phyloP scores from a whole-genome alignment of 2,113 vertebrate genomes.

The Tupaia chinensis region DNA sequence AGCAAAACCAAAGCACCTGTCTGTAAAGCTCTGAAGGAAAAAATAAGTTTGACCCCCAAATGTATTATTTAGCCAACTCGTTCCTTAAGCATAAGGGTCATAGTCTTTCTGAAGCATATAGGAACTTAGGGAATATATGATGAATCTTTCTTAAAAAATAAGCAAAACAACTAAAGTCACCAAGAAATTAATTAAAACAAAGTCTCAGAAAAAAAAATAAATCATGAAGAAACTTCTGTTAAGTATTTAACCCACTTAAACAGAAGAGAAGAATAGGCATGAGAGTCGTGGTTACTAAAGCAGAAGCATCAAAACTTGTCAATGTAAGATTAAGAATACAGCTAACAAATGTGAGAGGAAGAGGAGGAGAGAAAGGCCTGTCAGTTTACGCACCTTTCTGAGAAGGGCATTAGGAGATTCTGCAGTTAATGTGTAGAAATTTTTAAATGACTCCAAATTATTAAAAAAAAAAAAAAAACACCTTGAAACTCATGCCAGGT shows the following conservation, averaged over 20 bases:
- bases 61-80: background rate
- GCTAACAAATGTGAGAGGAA: background rate
- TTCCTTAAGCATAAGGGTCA: background rate
- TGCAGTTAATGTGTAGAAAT: background rate
- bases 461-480: background rate
- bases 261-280: background rate
- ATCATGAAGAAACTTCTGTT: background rate
- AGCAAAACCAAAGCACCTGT: background rate
- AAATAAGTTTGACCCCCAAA: constrained; percentile 17
- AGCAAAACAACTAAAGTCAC: background rate
- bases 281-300: background rate
- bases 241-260: background rate
- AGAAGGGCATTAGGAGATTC: background rate
- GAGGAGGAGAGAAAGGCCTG: background rate
- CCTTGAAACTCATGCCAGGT: too few relatives aligned
- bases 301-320: background rate
- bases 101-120: background rate
- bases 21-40: constrained; percentile 17
- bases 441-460: background rate
- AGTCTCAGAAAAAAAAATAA: background rate
- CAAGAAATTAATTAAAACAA: constrained; percentile 12
- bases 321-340: constrained; percentile 28
- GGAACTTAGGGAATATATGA: background rate
- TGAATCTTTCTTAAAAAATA: background rate
- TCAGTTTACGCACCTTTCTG: background rate